phyloP scores from a whole-genome alignment of 2,797 vertebrate genomes.

The Spatula clypeata region DNA sequence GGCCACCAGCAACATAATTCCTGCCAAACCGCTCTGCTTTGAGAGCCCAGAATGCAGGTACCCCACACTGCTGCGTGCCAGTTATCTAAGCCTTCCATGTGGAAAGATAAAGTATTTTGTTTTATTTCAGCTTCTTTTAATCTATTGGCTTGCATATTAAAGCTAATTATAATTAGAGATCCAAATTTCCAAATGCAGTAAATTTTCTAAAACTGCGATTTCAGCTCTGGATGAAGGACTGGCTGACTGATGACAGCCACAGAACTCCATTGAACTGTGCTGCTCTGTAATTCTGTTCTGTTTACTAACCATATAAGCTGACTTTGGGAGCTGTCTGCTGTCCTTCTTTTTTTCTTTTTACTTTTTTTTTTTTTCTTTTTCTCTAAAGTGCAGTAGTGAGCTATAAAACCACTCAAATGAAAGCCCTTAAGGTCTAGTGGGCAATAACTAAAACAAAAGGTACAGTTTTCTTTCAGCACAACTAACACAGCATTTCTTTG shows the following conservation, averaged over 20 bases:
- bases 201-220: not conserved
- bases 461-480: conserved; percentile 56
- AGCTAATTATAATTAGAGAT: not conserved
- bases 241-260: not conserved
- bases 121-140: not conserved
- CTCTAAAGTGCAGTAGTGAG: conserved; percentile 44
- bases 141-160: not conserved
- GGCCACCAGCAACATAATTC: not conserved
- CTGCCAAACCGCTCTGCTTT: not conserved
- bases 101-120: not conserved
- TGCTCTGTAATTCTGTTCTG: conserved; percentile 6
- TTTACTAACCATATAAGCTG: not conserved
- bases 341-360: not conserved
- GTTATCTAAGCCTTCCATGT: not conserved
- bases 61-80: not conserved
- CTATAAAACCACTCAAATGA: conserved; percentile 59
- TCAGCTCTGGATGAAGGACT: not conserved
- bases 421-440: conserved; percentile 67
- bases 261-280: not conserved
- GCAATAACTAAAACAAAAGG: conserved; percentile 74
- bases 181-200: not conserved
- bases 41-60: not conserved
- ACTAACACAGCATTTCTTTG: conserved; percentile 65
- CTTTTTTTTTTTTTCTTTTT: not conserved
- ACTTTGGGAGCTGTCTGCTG: not conserved